Percentiles rank a stretch among this genome's conserved stretches.
phyloP scores from a whole-genome alignment of 2,888 invertebrate genomes.

The Malthinus seriepunctatus region DNA sequence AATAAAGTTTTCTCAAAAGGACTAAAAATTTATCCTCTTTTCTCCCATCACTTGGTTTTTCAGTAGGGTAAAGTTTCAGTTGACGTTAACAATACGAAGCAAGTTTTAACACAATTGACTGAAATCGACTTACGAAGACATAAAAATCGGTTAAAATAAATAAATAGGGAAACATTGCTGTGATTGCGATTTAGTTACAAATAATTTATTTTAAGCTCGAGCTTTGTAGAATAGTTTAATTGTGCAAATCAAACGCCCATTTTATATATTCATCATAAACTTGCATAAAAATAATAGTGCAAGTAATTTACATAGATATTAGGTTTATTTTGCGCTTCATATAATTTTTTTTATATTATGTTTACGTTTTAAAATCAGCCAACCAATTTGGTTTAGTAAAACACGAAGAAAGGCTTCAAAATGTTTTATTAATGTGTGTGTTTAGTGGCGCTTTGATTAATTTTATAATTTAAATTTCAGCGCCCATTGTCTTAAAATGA shows the following conservation, averaged over 20 bases:
- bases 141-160: too few species aligned
- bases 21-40: too few species aligned
- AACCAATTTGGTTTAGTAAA: background rate
- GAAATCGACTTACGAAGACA: too few species aligned
- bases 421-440: slow-evolving; percentile 21
- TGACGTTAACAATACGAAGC: too few species aligned
- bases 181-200: too few species aligned
- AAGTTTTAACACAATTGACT: too few species aligned
- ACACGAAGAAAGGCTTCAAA: slow-evolving; percentile 3
- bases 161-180: too few species aligned
- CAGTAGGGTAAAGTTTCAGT: too few species aligned
- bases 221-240: background rate
- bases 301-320: slow-evolving; percentile 14
- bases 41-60: too few species aligned
- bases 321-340: slow-evolving; percentile 17
- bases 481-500: slow-evolving; percentile 8
- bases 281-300: slow-evolving; percentile 6
- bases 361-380: slow-evolving; percentile 8
- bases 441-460: slow-evolving; percentile 20
- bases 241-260: slow-evolving; percentile 5
- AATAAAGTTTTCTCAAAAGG: too few species aligned
- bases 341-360: slow-evolving; percentile 2
- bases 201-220: too few species aligned
- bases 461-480: slow-evolving; percentile 17
- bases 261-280: background rate